Conservation (phyloP, 2,888 invertebrate genomes). For the Pandemis cinnamomeana region DNA sequence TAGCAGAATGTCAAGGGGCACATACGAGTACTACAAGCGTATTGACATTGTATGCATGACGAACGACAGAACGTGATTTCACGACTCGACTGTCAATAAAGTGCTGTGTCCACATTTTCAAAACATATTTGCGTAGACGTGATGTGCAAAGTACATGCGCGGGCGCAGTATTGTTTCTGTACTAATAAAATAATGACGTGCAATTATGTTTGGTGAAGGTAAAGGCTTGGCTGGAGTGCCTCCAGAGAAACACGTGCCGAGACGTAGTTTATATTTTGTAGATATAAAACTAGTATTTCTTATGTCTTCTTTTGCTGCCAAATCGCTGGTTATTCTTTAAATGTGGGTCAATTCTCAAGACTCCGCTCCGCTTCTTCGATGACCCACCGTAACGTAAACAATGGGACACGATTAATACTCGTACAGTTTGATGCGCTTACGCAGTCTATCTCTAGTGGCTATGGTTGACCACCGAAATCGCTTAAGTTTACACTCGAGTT, state of each 20-base stretch:
- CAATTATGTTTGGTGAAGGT: neutral
- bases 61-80: constrained; percentile 23
- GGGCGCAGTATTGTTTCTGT: constrained; percentile 8
- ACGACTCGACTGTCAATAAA: constrained; percentile 3
- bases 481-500: neutral
- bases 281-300: no score
- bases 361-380: no score
- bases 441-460: neutral
- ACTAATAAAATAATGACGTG: constrained; percentile 32
- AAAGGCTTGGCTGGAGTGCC: neutral
- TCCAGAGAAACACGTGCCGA: neutral
- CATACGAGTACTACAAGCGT: neutral
- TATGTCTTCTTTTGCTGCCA: neutral
- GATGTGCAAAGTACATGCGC: constrained; percentile 22
- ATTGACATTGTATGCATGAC: constrained; percentile 14
- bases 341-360: no score
- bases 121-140: constrained; percentile 26
- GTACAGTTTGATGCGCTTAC: neutral
- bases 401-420: neutral
- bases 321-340: no score
- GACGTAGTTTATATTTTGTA: neutral
- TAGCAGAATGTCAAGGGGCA: constrained; percentile 11
- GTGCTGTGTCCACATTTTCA: constrained; percentile 28
- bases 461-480: neutral
- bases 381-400: no score